Percentiles rank a stretch among this genome's conserved stretches.
Evolutionary conservation across 2,113 vertebrate species (phyloP).

Genomic region (Rhinolophus sinicus): DNA sequence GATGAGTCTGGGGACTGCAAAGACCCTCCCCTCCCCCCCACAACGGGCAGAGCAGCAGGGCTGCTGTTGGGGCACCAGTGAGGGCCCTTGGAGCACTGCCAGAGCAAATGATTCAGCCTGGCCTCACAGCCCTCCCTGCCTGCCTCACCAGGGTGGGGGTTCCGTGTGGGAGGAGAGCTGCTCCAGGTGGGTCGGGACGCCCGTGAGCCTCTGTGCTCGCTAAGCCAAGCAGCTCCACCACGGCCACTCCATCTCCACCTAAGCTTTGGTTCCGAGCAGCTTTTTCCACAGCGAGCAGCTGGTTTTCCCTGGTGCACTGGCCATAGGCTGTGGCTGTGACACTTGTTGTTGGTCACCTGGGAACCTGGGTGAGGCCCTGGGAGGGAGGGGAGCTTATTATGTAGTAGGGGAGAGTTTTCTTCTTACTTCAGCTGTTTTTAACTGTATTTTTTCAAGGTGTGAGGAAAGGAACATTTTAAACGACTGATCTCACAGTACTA

Average conservation of each 20-base stretch:
- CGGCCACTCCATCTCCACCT: rapidly evolving
- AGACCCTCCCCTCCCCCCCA: rapidly evolving
- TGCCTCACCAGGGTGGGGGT: neutral
- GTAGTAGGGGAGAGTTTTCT: neutral
- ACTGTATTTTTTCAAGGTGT: neutral
- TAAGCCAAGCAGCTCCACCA: neutral
- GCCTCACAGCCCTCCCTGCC: too few species aligned
- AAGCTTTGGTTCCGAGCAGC: neutral
- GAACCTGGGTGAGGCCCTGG: neutral
- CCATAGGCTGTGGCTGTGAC: neutral
- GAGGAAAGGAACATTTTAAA: neutral
- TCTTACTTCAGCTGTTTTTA: neutral
- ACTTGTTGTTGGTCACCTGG: neutral
- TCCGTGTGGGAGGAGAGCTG: neutral
- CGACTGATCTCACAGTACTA: neutral
- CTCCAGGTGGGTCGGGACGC: rapidly evolving
- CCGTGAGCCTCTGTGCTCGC: neutral
- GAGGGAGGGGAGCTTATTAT: neutral
- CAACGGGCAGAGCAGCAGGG: neutral
- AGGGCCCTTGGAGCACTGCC: too few species aligned
- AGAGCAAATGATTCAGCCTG: neutral
- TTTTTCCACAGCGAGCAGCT: neutral
- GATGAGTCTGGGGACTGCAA: neutral
- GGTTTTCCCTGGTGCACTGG: neutral
- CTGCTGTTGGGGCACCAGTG: neutral